Percentiles rank a stretch among this genome's conserved stretches.
phyloP scores from a whole-genome alignment of 2,888 invertebrate species.

The Pharmacophagus antenor region DNA sequence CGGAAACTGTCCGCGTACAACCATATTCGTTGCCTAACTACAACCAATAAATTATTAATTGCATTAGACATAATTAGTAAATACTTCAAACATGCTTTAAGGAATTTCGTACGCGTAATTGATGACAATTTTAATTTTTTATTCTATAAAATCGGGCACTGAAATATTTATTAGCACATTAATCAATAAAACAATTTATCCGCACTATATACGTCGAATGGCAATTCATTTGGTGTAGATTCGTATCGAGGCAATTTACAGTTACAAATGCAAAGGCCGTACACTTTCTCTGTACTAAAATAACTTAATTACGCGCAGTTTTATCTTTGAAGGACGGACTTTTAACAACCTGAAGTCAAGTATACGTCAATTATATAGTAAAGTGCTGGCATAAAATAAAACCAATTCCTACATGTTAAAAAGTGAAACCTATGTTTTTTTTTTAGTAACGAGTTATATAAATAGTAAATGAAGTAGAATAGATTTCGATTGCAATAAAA shows the following conservation, averaged over 20 bases:
- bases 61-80: background rate
- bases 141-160: too few relatives aligned
- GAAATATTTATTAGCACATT: too few relatives aligned
- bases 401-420: background rate
- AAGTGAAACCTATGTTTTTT: too few relatives aligned
- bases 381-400: background rate
- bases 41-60: background rate
- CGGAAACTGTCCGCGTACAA: background rate
- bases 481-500: too few relatives aligned
- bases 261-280: slow-evolving; percentile 9
- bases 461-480: too few relatives aligned
- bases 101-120: too few relatives aligned
- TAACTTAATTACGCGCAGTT: slow-evolving; percentile 13
- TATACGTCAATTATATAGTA: background rate
- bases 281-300: slow-evolving; percentile 26
- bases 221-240: background rate
- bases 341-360: background rate
- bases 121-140: too few relatives aligned
- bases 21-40: background rate
- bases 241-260: slow-evolving; percentile 13
- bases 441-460: too few relatives aligned
- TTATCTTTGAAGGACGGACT: slow-evolving; percentile 12
- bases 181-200: background rate
- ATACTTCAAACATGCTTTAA: background rate
- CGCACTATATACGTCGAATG: background rate